Conservation (phyloP, 2,113 vertebrate genomes). For the Scolopax mira region DNA sequence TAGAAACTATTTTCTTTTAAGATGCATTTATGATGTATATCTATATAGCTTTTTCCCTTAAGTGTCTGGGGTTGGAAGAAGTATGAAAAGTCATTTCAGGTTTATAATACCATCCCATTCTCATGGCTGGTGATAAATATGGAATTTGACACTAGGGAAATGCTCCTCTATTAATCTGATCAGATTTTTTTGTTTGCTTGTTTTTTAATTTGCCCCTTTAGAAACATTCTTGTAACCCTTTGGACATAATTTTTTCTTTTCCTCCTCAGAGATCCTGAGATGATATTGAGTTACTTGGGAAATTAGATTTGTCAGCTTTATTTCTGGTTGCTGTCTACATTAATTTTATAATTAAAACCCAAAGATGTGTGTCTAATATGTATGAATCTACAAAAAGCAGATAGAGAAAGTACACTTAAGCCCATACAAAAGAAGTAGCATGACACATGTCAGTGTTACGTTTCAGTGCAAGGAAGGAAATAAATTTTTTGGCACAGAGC, state of each 20-base stretch:
- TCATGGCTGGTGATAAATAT: neutral
- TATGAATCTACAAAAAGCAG: slow-evolving; percentile 33
- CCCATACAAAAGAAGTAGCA: neutral
- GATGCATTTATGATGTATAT: neutral
- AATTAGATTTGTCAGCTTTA: slow-evolving; percentile 65
- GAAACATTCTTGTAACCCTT: neutral
- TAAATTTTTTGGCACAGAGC: neutral
- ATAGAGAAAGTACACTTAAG: neutral
- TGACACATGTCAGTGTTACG: neutral
- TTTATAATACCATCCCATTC: slow-evolving; percentile 2
- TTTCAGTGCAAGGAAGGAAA: slow-evolving; percentile 32
- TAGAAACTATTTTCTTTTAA: neutral
- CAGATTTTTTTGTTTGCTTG: neutral
- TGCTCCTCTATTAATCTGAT: neutral
- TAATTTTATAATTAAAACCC: slow-evolving; percentile 67
- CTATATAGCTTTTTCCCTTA: neutral
- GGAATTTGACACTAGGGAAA: neutral
- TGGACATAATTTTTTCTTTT: neutral
- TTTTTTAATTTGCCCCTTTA: neutral
- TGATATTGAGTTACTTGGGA: slow-evolving; percentile 48
- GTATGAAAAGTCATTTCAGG: neutral
- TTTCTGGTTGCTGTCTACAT: slow-evolving; percentile 54
- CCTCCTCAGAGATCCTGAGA: slow-evolving; percentile 1
- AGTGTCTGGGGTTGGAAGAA: neutral
- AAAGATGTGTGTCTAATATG: slow-evolving; percentile 62